Evolutionary conservation across 2,113 vertebrate species (phyloP), one percentile per base, ranked within the genome.

Genomic region (Chroicocephalus ridibundus): DNA sequence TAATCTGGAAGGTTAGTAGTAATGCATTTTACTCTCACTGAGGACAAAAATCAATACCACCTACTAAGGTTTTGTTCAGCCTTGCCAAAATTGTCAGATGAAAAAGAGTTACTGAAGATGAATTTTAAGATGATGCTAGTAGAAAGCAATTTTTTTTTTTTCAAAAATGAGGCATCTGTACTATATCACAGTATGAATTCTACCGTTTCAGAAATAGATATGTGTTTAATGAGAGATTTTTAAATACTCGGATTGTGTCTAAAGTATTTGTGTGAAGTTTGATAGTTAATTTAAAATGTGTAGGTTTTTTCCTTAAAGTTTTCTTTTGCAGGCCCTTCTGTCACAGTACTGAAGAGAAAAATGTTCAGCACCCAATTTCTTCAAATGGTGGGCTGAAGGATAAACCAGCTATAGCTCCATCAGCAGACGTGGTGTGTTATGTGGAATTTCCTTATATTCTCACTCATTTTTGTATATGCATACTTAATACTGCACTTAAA

Each of bases 371-470:
- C 10, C 9, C 24, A 5, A 3, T 90, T 88, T 82, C 70, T 92
- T 90, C 94, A 65, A 51, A 11, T 81, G 77, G 26, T 88, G 58
- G 1, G 51, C 49, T 87, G 77, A 54, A 42, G 38, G 26, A 38
- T 65, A 91, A 62, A 60, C 84, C 69, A 86, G 21, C 54, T 92
- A 22, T 72, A 44, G 51, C 68, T 69, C 46, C 82, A 51, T 90
- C 96, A 74, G n/a, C 64, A 69, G 75, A 76, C 70, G 68, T 9
- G 96, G 98, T 98, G 81, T 71, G 97, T 97, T 96, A 94, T 66
- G 13, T 3, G 42, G 15, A 25, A 12, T 85, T 74, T 81, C 38
- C 31, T 78, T 82, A 20, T 51, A 20, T 51, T 89, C 10, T 70
- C 25, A 29, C 49, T 85, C 3, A 4, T 13, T 57, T 76, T 66